Evolutionary conservation across 2,113 vertebrate genomes (phyloP), one percentile per base, ranked within the genome.

Genomic region (Antennarius striatus): DNA sequence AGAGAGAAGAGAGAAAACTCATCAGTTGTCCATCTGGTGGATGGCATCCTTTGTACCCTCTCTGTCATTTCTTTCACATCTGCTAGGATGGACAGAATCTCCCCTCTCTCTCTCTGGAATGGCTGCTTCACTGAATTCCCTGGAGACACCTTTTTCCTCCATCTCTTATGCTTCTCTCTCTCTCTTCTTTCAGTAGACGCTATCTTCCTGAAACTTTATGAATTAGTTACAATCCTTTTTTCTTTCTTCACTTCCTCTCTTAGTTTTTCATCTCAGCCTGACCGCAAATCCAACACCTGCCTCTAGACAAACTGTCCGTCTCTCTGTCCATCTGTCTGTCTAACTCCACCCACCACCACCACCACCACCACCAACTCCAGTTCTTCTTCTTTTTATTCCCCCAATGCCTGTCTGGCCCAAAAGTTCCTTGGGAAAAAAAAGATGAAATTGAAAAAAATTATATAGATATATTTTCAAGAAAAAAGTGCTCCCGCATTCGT

Each of bases 21-120:
- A 92, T 93, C 91, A 93, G 88, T 87, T 93, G 92, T 93, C 91
- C 90, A 88, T 91, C 91, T 88, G 86, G 85, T 73, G 81, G 90
- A 92, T 91, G 93, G 90, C 90, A 91, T 90, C 83, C 91, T 92
- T 92, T 93, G 91, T 93, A 92, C 67, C 89, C 83, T 74, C 86
- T 83, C 91, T 91, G 91, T 92, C 92, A 92, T 92, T 89, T 92
- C 85, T 84, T 86, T 89, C 86, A 91, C 90, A 91, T 92, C 86
- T 91, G 87, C 85, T 86, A 64, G 85, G 89, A 91, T 89, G 91
- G 92, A 91, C 91, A 92, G 90, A 83, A 77, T 89, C 82, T 89
- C 87, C 77, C 73, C 75, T 91, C 86, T 43, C 42, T 43, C 77
- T 82, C 81, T 84, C 76, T 88, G 83, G 90, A 90, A 90, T 91